phyloP scores from a whole-genome alignment of 2,888 invertebrate species.

The Pachycephus smyrnensis region DNA sequence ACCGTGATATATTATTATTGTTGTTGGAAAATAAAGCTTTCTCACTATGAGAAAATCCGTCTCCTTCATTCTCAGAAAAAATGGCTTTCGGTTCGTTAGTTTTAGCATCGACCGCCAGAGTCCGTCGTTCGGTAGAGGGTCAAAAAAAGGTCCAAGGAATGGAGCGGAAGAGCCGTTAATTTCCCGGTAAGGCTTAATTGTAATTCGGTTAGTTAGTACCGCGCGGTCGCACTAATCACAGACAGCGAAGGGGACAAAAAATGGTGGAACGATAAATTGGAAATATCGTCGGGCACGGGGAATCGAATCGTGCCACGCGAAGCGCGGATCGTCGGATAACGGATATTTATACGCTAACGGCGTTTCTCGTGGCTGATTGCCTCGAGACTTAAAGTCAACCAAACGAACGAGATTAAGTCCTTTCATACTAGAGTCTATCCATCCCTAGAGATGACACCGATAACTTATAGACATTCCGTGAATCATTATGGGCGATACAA shows the following conservation, averaged over 20 bases:
- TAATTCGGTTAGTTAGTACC: slow-evolving; percentile 8
- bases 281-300: background rate
- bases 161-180: slow-evolving; percentile 9
- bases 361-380: background rate
- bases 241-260: background rate
- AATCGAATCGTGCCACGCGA: background rate
- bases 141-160: background rate
- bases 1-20: background rate
- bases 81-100: slow-evolving; percentile 20
- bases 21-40: background rate
- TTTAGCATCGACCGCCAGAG: slow-evolving; percentile 12
- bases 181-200: slow-evolving; percentile 20
- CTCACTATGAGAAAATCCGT: background rate
- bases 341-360: background rate
- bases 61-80: background rate
- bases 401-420: background rate
- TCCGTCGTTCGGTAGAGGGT: background rate
- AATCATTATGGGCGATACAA: background rate
- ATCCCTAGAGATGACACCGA: background rate
- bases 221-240: background rate
- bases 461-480: background rate
- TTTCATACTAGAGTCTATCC: background rate
- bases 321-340: background rate
- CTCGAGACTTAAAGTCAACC: background rate
- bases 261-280: background rate